Conservation (phyloP, 2,113 vertebrate genomes). For the Engystomops pustulosus region DNA sequence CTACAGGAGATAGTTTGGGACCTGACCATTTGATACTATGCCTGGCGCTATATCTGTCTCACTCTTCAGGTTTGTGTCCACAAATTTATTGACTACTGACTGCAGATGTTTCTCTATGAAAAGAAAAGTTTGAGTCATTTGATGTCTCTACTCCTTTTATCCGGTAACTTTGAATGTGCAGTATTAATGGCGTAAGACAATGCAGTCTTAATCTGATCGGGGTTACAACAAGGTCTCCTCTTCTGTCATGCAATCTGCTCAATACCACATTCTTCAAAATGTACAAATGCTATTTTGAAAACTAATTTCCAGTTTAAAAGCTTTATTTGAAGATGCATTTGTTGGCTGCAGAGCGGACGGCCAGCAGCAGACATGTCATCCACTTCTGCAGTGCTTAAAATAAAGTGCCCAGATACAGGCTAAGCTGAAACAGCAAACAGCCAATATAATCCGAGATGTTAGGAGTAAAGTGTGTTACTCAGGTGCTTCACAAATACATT, state of each 20-base stretch:
- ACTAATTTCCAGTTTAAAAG: conserved; percentile 81
- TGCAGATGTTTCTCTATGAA: not conserved
- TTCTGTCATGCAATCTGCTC: conserved; percentile 49
- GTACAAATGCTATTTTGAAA: conserved; percentile 75
- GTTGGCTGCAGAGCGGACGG: conserved; percentile 72
- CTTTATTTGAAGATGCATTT: conserved; percentile 82
- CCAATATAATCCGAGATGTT: conserved; percentile 88
- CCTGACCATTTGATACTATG: not conserved
- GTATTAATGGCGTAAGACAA: conserved; percentile 52
- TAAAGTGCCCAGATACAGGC: conserved; percentile 88
- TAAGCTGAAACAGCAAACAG: conserved; percentile 89
- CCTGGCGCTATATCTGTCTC: no score
- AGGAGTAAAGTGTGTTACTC: conserved; percentile 91
- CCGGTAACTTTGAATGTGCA: not conserved
- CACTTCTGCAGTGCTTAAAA: conserved; percentile 90
- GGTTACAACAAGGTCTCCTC: conserved; percentile 14
- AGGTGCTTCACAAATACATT: conserved; percentile 89
- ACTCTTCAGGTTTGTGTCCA: not conserved
- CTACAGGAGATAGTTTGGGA: no score
- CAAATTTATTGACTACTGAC: not conserved
- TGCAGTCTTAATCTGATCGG: conserved; percentile 45
- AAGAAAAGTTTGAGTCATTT: not conserved
- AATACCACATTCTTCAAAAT: conserved; percentile 67
- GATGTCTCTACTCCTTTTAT: not conserved
- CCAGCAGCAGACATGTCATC: conserved; percentile 83